Percentiles rank a stretch among this genome's conserved stretches.
Evolutionary conservation across 1,140 invertebrate species (phyloP).

Genomic region (Nixonia krombeini): DNA sequence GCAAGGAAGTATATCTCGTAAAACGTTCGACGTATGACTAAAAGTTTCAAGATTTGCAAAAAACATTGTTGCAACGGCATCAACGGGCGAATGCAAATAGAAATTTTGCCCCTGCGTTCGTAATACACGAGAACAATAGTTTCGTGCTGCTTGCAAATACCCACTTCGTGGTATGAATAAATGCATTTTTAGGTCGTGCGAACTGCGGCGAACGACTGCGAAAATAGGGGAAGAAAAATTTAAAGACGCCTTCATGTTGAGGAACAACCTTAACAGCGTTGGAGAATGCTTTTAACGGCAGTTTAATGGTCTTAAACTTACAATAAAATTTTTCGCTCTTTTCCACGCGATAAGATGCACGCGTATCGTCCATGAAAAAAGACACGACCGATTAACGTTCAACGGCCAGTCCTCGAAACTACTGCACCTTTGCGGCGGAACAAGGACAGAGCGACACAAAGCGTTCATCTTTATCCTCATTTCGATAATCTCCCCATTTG

Average conservation of each 20-base stretch:
- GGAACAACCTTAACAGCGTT: slow-evolving; percentile 28
- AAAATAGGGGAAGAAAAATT: slow-evolving; percentile 43
- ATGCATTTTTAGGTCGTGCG: slow-evolving; percentile 50
- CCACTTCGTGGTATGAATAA: slow-evolving; percentile 49
- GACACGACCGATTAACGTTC: no score
- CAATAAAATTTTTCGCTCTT: slow-evolving; percentile 36
- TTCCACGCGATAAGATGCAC: slow-evolving; percentile 1
- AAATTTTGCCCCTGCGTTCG: slow-evolving; percentile 41
- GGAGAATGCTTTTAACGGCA: slow-evolving; percentile 35
- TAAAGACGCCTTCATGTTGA: slow-evolving; percentile 31
- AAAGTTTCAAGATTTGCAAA: slow-evolving; percentile 27
- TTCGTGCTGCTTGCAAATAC: slow-evolving; percentile 44
- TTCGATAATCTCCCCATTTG: no score
- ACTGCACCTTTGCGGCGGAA: no score
- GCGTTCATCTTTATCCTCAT: no score
- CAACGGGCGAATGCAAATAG: slow-evolving; percentile 41
- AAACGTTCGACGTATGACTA: no score
- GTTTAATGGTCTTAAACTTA: slow-evolving; percentile 45
- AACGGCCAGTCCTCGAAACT: no score
- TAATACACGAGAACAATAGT: slow-evolving; percentile 50
- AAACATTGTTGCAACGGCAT: slow-evolving; percentile 9
- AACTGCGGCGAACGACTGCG: slow-evolving; percentile 25
- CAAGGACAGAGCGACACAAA: no score
- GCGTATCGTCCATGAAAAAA: no score
- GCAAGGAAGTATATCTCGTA: no score